Percentiles rank a stretch among this genome's conserved stretches.
Evolutionary conservation across 2,113 vertebrate genomes (phyloP).

Genomic region (Paraplagusia blochii): DNA sequence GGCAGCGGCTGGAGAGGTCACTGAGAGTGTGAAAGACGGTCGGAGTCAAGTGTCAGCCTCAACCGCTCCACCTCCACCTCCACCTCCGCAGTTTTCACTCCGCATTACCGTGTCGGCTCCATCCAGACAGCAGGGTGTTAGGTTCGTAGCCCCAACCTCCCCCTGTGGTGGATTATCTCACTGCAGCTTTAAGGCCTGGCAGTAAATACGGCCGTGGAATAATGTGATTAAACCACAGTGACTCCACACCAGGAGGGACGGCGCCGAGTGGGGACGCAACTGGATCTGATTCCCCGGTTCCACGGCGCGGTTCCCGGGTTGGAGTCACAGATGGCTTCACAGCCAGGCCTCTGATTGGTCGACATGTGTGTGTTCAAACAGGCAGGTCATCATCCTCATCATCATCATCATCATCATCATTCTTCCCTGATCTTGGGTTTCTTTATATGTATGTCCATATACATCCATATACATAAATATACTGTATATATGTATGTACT

Average conservation of each 20-base stretch:
- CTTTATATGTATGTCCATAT: too few species aligned
- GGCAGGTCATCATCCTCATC: slow-evolving; percentile 2
- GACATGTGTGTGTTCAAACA: slow-evolving; percentile 23
- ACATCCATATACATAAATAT: too few species aligned
- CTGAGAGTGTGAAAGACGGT: slow-evolving; percentile 58
- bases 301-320: not conserved
- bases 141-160: slow-evolving; percentile 4
- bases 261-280: too few species aligned
- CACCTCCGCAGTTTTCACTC: slow-evolving; percentile 22
- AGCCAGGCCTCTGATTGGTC: slow-evolving; percentile 39
- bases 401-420: slow-evolving; percentile 24
- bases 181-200: not conserved
- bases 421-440: slow-evolving; percentile 24
- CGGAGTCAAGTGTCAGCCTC: slow-evolving; percentile 36
- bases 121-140: not conserved
- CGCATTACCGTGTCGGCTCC: slow-evolving; percentile 8
- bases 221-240: slow-evolving; percentile 4
- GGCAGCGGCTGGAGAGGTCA: slow-evolving; percentile 49
- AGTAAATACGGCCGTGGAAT: not conserved
- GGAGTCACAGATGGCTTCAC: not conserved
- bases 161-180: not conserved
- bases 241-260: not conserved
- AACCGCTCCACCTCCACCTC: slow-evolving; percentile 25
- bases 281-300: not conserved
- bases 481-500: too few species aligned